Base-by-base conservation (phyloP, 2,797 vertebrate genomes). In the Xiphophorus birchmanni region DNA sequence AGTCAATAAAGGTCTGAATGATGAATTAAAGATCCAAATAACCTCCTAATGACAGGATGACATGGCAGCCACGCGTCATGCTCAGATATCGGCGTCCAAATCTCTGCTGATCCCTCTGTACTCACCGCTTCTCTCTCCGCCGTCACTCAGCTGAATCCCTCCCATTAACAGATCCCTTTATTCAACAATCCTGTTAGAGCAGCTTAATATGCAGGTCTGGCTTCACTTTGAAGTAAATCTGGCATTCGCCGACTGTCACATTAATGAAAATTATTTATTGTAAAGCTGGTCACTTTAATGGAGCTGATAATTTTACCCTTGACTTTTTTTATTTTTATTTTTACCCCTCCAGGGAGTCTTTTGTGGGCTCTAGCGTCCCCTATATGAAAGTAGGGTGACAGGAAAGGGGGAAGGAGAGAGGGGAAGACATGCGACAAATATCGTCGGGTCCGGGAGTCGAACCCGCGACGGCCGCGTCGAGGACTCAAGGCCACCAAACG, bases 11-110 rank as follows among this genome's bases (percentile, higher is more conserved):
- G 91, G 93, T 90, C 87, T 90, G 85, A 92, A 94, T 94, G 92
- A 94, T 95, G 85, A 94, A 95, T 95, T 94, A 93, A 95, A 93
- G 91, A 90, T 87, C 92, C 87, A 92, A 94, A 95, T 93, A 95
- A 92, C 88, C 89, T 84, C 89, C 92, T 94, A 94, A 95, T 94
- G 94, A 94, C 88, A 91, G 93, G 90, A 91, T 89, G 91, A 94
- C 93, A 93, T 77, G 91, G 91, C 87, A 86, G 85, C 92, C 92
- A 92, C 91, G 87, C 84, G 87, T 85, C 85, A 21, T 37, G 84
- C 83, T 84, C 42, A 6, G 75, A 78, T 94, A 93, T 94, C 93
- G 88, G 81, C 84, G 81, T 84, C 79, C 88, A 79, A 85, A 94
- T 93, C 93, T 93, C 84, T 32, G 50, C 86, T 80, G 76, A 79